Evolutionary conservation across 2,888 invertebrate genomes (phyloP), one percentile per base, ranked within the genome.

Genomic region (Drosophila cyrtoloma): DNA sequence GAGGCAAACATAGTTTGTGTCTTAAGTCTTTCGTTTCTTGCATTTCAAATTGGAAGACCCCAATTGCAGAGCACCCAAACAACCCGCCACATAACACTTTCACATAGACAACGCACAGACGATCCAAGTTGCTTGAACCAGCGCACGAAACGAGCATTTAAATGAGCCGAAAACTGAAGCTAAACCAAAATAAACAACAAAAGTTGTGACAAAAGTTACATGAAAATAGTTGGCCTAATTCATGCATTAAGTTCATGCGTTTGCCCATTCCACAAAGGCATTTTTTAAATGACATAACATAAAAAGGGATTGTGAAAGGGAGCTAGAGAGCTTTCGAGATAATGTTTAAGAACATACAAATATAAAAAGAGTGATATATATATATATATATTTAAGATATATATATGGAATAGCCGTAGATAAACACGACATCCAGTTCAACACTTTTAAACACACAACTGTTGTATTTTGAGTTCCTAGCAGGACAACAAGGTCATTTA

Each of bases 1-100:
- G 16, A 51, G 47, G 32, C 51, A 60, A 52, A 26, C 58, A 16
- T 77, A 75, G 81, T 84, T 86, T 67, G 75, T 70, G 70, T 63
- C 66, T 80, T 80, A 60, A 89, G 81, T 90, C 85, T 77, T 86
- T 82, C 44, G 74, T 76, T 79, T 77, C 19, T 30, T 42, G 60
- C 35, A 58, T 44, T 53, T 51, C 39, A 60, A 59, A 59, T 42
- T 26, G 19, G 10, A n/a, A 47, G 51, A 30, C 50, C 37, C 32
- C 32, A 44, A 33, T 59, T 35, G 47, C 37, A 30, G 16, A 30
- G 16, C 50, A 37, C 19, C 37, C 19, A 47, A 39, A 26, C 30
- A 30, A 57, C 28, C 10, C 6, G 10, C 33, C 67, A 56, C 76
- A 81, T 63, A 86, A 82, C 87, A 73, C 89, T 89, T 86, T 89